A percentile compares a stretch with the other conserved stretches of the same genome.
phyloP scores from a whole-genome alignment of 92 coral and sea anemone species.

The Ricordea florida region DNA sequence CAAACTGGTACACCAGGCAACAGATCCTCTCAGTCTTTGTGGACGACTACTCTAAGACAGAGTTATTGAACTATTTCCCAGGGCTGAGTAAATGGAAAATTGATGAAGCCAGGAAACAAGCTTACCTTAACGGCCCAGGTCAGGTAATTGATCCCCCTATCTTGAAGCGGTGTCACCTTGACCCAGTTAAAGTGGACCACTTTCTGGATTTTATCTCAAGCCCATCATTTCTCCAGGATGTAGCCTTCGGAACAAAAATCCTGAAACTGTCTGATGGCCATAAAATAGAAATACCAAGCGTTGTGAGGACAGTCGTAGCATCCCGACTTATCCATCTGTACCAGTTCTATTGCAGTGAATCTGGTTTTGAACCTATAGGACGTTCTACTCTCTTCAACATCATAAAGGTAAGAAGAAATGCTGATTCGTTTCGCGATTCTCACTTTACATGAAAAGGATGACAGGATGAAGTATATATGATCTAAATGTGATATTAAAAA shows the following conservation, averaged over 20 bases:
- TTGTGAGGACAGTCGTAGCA: constrained; percentile 60
- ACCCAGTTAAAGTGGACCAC: constrained; percentile 47
- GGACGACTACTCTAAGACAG: constrained; percentile 29
- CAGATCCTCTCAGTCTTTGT: constrained; percentile 43
- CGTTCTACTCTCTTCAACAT: too few relatives aligned
- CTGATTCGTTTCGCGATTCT: too few relatives aligned
- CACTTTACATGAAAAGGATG: too few relatives aligned
- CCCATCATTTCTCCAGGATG: constrained; percentile 59
- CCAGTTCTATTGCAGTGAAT: too few relatives aligned
- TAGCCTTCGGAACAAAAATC: constrained; percentile 63
- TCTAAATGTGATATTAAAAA: too few relatives aligned
- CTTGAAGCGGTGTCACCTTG: constrained; percentile 14
- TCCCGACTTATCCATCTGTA: constrained; percentile 61
- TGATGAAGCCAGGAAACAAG: constrained; percentile 44
- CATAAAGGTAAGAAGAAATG: too few relatives aligned
- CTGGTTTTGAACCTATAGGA: too few relatives aligned
- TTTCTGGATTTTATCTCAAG: constrained; percentile 43
- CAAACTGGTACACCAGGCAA: constrained; percentile 17
- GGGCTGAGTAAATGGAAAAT: constrained; percentile 40
- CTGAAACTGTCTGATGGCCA: constrained; percentile 57
- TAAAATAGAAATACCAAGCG: constrained; percentile 62
- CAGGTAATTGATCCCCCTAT: constrained; percentile 23
- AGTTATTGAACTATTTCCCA: constrained; percentile 13
- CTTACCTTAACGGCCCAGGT: constrained; percentile 34
- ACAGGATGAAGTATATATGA: too few relatives aligned